Percentiles rank a stretch among this genome's conserved stretches.
These are phyloP conservation scores for Pheosia gnoma DNA, from an alignment of 2,888 invertebrate species.

Conservation along the genomic window DNA sequence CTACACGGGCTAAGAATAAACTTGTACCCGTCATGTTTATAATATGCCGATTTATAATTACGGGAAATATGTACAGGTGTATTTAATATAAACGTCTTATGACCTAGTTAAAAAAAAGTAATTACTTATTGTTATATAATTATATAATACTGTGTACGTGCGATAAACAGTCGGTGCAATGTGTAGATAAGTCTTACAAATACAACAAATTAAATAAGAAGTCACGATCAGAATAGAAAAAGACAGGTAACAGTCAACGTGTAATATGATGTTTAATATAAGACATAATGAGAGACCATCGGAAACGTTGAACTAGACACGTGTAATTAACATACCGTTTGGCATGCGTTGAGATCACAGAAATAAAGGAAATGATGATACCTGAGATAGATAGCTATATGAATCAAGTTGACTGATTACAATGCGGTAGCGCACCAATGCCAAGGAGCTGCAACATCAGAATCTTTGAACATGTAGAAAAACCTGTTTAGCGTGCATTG, in stretches of 20 bases:
- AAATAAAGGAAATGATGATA: not conserved
- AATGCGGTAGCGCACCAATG: not conserved
- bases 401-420: not conserved
- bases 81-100: not conserved
- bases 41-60: not conserved
- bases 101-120: not conserved
- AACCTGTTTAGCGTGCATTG: not conserved
- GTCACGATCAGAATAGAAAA: not conserved
- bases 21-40: not conserved
- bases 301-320: not conserved
- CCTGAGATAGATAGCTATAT: not conserved
- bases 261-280: not conserved
- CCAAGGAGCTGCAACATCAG: not conserved
- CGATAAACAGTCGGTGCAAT: not conserved
- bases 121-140: not conserved
- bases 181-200: not conserved
- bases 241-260: not conserved
- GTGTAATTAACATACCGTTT: not conserved
- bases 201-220: not conserved
- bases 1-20: not conserved
- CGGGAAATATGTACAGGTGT: not conserved
- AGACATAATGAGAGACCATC: not conserved
- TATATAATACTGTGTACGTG: not conserved
- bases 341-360: slow-evolving; percentile 1
- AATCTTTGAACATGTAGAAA: not conserved